These are phyloP conservation scores for Rhinolophus sinicus DNA, from an alignment of 2,113 vertebrate species.

Conservation along the genomic window DNA sequence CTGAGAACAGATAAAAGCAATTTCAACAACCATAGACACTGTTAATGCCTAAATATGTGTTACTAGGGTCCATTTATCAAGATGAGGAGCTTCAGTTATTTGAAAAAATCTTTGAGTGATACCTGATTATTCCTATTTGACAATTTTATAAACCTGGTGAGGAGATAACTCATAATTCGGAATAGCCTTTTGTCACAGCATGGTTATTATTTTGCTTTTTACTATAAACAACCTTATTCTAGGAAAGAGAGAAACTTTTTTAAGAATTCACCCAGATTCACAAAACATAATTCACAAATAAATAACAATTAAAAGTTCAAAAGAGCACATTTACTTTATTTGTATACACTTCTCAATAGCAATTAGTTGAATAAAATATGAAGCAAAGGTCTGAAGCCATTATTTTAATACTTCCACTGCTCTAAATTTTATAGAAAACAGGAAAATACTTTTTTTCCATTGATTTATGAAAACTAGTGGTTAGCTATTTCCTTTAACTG, in stretches of 20 bases:
- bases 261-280: background rate
- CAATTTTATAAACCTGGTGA: background rate
- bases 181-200: background rate
- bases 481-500: constrained; percentile 35
- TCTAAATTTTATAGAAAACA: background rate
- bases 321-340: background rate
- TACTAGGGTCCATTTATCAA: background rate
- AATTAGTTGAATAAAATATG: background rate
- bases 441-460: background rate
- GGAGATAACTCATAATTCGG: background rate
- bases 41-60: background rate
- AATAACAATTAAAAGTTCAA: background rate
- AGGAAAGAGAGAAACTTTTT: background rate
- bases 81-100: background rate
- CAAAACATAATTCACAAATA: background rate
- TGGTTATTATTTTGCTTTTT: background rate
- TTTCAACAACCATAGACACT: background rate
- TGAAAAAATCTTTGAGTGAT: background rate
- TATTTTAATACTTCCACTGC: background rate
- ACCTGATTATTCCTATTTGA: background rate
- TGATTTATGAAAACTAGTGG: constrained; percentile 43
- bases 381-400: background rate
- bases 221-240: background rate
- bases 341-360: background rate
- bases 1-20: background rate